Conservation (phyloP, 2,113 vertebrate genomes). For the Noturus placidus region DNA sequence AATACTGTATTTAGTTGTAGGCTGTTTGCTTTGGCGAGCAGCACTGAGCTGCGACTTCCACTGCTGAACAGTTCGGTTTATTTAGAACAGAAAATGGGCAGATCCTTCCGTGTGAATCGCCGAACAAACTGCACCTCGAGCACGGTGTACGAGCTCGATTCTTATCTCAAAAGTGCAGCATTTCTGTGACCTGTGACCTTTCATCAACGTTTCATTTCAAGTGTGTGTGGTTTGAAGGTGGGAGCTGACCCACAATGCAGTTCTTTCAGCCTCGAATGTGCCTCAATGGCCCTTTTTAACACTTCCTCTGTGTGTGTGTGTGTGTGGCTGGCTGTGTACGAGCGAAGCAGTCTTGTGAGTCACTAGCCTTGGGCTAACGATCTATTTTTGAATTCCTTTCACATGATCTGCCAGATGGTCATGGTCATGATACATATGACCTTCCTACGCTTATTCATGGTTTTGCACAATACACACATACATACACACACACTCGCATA, state of each 20-base stretch:
- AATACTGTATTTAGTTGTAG: no score
- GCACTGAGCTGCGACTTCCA: no score
- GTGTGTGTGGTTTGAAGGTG: background rate
- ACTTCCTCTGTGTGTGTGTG: slow-evolving; percentile 4
- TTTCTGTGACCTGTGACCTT: background rate
- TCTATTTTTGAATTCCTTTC: background rate
- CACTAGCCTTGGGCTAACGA: background rate
- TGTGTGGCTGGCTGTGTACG: background rate
- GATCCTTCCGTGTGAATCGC: background rate
- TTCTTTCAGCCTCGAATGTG: background rate
- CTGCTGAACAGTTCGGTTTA: no score
- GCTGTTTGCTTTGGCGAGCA: no score
- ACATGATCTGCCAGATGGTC: slow-evolving; percentile 6
- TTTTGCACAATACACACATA: background rate
- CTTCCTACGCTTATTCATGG: background rate
- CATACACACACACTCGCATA: background rate
- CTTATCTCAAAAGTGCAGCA: background rate
- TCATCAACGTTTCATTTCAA: no score
- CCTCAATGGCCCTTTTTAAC: slow-evolving; percentile 16
- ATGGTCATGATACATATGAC: background rate
- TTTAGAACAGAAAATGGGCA: no score
- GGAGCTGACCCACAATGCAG: background rate
- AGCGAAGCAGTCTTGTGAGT: background rate
- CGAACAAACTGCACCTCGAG: background rate
- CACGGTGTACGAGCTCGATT: background rate